phyloP scores from a whole-genome alignment of 2,797 vertebrate species.

The Hybognathus amarus region DNA sequence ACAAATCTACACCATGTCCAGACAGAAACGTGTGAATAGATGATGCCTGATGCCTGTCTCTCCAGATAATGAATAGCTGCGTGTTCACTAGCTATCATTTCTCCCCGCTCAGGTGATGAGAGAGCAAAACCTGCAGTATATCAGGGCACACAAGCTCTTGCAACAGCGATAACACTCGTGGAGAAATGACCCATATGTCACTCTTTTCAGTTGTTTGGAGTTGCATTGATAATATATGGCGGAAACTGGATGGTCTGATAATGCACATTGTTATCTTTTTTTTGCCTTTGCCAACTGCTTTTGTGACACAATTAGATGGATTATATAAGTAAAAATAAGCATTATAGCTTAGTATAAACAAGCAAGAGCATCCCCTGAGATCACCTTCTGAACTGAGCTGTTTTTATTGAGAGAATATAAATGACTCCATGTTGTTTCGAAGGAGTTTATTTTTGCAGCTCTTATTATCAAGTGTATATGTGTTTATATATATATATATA shows the following conservation, averaged over 20 bases:
- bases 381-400: conserved; percentile 34
- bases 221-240: neutral
- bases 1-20: conserved; percentile 25
- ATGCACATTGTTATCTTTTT: conserved; percentile 26
- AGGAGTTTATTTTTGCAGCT: conserved; percentile 25
- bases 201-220: conserved; percentile 16
- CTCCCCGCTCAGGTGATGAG: conserved; percentile 31
- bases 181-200: conserved; percentile 27
- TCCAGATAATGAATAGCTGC: conserved; percentile 51
- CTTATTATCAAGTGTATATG: conserved; percentile 10
- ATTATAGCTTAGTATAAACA: conserved; percentile 56
- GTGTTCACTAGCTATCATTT: conserved; percentile 18
- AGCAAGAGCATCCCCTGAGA: conserved; percentile 60
- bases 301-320: conserved; percentile 19
- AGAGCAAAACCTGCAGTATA: conserved; percentile 24
- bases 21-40: conserved; percentile 16
- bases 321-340: conserved; percentile 43
- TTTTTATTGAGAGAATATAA: conserved; percentile 57
- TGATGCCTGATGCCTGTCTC: conserved; percentile 37
- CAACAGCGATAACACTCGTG: conserved; percentile 30
- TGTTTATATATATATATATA: neutral
- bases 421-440: conserved; percentile 34
- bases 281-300: neutral
- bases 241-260: conserved; percentile 20
- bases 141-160: neutral